Evolutionary conservation across 1,140 invertebrate genomes (phyloP), one percentile per base, ranked within the genome.

Genomic region (Phthorimaea operculella): DNA sequence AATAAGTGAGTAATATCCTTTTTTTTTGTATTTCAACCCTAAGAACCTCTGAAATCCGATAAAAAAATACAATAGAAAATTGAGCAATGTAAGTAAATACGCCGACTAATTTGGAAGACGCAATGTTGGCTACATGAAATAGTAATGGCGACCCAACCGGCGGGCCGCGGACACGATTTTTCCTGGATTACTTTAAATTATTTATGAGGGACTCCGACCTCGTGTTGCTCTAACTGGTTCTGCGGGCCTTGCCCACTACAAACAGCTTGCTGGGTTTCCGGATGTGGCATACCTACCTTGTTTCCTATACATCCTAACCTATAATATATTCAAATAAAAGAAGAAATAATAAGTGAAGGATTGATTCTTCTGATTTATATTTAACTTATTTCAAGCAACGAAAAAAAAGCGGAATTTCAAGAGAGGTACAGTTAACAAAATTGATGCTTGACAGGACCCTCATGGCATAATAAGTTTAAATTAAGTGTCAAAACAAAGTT

Each of bases 151-250:
- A 57, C 63, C 63, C 64, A 71, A 72, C 70, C 72, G 58, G 54
- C 64, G 68, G 65, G 51, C 60, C 67, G 64, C 66, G 71, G 72
- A 76, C 71, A 76, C 64, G 72, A 70, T 76, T 83, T 83, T 80
- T 79, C 67, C 63, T 64, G 74, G 70, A 80, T 83, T 76, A 80
- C 68, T 76, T 74, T 83, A 81, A 79, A 83, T 83, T 80, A 83
- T 83, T 83, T 83, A 83, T 83, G 80, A 83, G 78, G 70, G 70
- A 66, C 64, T 76, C 70, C 75, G 72, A 72, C 78, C 75, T 73
- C 66, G 65, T 62, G 63, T 65, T 72, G 57, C 68, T 65, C 58
- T 58, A 70, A 64, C 63, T 68, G 60, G 66, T 74, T 71, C 66
- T 65, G 1, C 28, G 1, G 14, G n/a, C 2, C 47, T 18, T 11